Conservation (phyloP, 2,888 invertebrate species). For the Acronicta alni region DNA sequence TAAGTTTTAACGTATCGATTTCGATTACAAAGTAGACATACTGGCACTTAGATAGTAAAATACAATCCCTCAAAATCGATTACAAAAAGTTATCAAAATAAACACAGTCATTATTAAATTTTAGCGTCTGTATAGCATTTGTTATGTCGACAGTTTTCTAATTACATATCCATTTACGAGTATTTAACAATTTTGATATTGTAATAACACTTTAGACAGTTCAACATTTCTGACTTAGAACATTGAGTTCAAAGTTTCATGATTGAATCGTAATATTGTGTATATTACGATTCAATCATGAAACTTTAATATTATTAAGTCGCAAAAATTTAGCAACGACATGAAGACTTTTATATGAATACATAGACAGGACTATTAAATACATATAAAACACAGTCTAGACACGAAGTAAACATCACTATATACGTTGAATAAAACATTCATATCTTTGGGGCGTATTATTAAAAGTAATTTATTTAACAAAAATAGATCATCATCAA, state of each 20-base stretch:
- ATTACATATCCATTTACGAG: conserved; percentile 6
- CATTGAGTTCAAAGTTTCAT: conserved; percentile 15
- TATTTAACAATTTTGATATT: conserved; percentile 23
- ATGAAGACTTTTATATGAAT: conserved; percentile 10
- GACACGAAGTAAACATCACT: conserved; percentile 28
- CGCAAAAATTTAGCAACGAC: not conserved
- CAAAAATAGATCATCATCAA: conserved; percentile 35
- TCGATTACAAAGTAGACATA: not conserved
- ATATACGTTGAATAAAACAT: conserved; percentile 12
- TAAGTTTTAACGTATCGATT: conserved; percentile 23
- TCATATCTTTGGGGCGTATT: conserved; percentile 9
- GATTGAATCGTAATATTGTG: not conserved
- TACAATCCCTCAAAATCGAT: too few relatives aligned
- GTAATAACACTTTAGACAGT: conserved; percentile 31
- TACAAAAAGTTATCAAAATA: not conserved
- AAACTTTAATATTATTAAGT: conserved; percentile 16
- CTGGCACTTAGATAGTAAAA: too few relatives aligned
- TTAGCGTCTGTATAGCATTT: not conserved
- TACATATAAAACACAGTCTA: conserved; percentile 36
- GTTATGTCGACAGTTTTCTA: not conserved
- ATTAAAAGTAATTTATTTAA: conserved; percentile 17
- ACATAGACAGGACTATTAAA: conserved; percentile 1
- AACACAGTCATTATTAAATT: not conserved
- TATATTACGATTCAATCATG: conserved; percentile 9
- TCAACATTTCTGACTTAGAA: conserved; percentile 20